These are phyloP conservation scores for Drosophila hydei DNA, from an alignment of 1,140 invertebrate genomes.

Conservation along the genomic window DNA sequence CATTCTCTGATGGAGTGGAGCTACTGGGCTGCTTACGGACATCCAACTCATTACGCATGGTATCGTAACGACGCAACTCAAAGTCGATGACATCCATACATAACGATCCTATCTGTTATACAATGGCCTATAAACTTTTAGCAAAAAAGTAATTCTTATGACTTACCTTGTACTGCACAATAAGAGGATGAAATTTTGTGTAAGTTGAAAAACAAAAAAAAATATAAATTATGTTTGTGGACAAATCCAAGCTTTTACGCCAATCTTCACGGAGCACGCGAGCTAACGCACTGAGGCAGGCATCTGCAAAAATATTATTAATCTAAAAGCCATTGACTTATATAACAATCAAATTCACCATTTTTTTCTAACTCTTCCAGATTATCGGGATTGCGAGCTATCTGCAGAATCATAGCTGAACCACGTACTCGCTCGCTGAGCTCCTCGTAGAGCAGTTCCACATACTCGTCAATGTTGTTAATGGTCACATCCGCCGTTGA, in stretches of 20 bases:
- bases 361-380: conserved; percentile 96
- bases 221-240: conserved; percentile 97
- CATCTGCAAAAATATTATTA: conserved; percentile 87
- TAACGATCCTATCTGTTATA: conserved; percentile 93
- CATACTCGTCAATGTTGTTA: conserved; percentile 95
- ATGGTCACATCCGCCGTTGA: conserved; percentile 86
- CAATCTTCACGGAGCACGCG: conserved; percentile 98
- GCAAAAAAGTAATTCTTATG: too few relatives aligned
- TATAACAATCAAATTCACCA: conserved; percentile 85
- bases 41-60: conserved; percentile 96
- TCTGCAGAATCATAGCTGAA: conserved; percentile 94
- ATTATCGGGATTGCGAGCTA: conserved; percentile 97
- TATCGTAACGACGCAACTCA: conserved; percentile 95
- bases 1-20: conserved; percentile 70
- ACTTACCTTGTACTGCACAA: conserved; percentile 93
- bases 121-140: too few relatives aligned
- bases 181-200: conserved; percentile 96
- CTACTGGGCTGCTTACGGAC: conserved; percentile 85
- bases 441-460: conserved; percentile 98
- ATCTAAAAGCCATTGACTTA: conserved; percentile 4
- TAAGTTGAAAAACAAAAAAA: conserved; percentile 99
- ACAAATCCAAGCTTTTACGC: conserved; percentile 97
- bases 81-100: conserved; percentile 98
- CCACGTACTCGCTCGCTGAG: conserved; percentile 96
- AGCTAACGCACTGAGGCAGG: conserved; percentile 96